These are phyloP conservation scores for Zosterops borbonicus DNA, from an alignment of 2,113 vertebrate genomes.

Conservation along the genomic window DNA sequence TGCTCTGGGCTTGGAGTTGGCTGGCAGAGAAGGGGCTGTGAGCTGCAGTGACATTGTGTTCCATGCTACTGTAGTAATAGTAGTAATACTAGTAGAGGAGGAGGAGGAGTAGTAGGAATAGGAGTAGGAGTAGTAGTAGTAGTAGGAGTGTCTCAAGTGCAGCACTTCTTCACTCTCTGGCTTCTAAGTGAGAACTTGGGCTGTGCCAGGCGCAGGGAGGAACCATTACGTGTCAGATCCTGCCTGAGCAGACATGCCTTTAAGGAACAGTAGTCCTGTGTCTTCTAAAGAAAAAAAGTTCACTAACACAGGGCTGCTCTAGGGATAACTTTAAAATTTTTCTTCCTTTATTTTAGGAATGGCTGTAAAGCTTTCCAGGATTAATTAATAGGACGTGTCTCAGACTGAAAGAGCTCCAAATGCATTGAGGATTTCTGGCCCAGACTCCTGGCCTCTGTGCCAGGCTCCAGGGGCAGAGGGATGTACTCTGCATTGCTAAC, in stretches of 20 bases:
- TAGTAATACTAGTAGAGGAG: not conserved
- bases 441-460: not conserved
- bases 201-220: not conserved
- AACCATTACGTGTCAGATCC: not conserved
- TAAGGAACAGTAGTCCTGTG: not conserved
- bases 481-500: not conserved
- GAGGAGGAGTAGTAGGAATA: not conserved
- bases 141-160: not conserved
- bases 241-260: not conserved
- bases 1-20: not conserved
- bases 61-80: not conserved
- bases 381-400: slow-evolving; percentile 16
- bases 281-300: not conserved
- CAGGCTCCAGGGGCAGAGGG: not conserved
- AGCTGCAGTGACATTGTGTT: not conserved
- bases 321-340: not conserved
- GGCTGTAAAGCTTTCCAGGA: not conserved
- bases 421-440: not conserved
- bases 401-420: not conserved
- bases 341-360: not conserved
- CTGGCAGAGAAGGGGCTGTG: not conserved
- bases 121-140: not conserved
- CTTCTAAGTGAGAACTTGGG: not conserved
- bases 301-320: fast-evolving
- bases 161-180: not conserved